Base-by-base conservation (phyloP, 2,888 invertebrate genomes). In the Marronus borbonicus region DNA sequence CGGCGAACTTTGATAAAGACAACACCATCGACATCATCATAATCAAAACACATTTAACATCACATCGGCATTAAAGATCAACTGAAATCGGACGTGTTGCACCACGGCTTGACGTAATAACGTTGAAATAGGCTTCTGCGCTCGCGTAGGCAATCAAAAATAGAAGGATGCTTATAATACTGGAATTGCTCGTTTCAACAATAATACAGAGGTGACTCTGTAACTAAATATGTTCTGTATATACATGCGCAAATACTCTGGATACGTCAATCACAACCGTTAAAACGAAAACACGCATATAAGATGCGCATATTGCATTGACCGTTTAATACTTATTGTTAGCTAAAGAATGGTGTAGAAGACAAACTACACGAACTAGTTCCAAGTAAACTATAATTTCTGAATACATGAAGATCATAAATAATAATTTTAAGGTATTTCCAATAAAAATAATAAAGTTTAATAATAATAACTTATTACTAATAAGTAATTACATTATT, bases 401-500 rank as follows among this genome's bases (percentile, higher is more conserved):
- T 12, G 12, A 44, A 44, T 44, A 12, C 12, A 44, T 8, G 7
- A 44, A 44, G 44, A 44, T 24, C 24, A 24, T 2, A 44, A 2
- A 12, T 44, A 12, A 44, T 8, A 44, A 44, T 44, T 44, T 44
- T 44, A 44, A 44, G 44, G 44, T 44, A 44, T 44, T 44, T 12
- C 12, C 44, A 44, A 44, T 44, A 55, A 55, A 62, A 28, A 28
- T 31, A 62, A 14, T 20, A 24, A 20, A 28, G 10, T 20, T 44
- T 44, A 8, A 44, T 44, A 44, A 8, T 44, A 10, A 24, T 24
- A 24, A 24, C 24, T 24, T 24, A 24, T 24, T 24, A 24, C 24
- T 36, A 65, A 65, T 39, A 39, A 65, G 31, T 44, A 66, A 17
- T 17, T 8, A 39, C n/a, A 65, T 65, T 65, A 68, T 24, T 24